Evolutionary conservation across 2,888 invertebrate genomes (phyloP), one percentile per base, ranked within the genome.

Genomic region (Cylindroiulus punctatus): DNA sequence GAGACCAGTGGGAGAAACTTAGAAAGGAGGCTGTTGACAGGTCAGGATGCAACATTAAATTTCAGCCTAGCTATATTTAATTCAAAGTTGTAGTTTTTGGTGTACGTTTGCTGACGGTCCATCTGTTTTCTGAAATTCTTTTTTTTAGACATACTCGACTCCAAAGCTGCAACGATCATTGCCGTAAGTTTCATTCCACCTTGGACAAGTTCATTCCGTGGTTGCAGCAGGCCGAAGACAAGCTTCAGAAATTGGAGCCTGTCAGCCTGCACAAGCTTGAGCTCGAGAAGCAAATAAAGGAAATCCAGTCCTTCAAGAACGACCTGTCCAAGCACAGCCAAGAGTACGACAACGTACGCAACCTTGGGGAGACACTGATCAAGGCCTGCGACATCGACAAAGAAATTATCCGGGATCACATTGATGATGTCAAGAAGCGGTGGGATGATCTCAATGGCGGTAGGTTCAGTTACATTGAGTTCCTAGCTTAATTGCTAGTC

Each of bases 291-390:
- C 97, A 97, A 90, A 92, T 98, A 5, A 94, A 95, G 86, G 97
- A 98, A 89, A 92, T 98, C 86, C 96, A 97, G 90, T 89, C 94
- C 84, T 95, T 98, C 92, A 94, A 97, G 89, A 97, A 97, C 89
- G 98, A 98, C 89, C 94, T 98, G 0, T 96, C 97, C 95, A 96
- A 97, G 91, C 96, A 96, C 89, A 96, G 96, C 19, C 97, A 97
- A 14, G 98, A 98, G 91, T 97, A 95, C 89, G 98, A 98, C 90
- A 96, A 96, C 91, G 95, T 96, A 88, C 94, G 94, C 90, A 94
- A 95, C 0, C 92, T 96, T 3, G 98, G 98, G 0, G 97, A 97
- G 89, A 94, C 96, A 0, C 96, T 98, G 92, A 93, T 98, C 85
- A 94, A 94, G 0, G 94, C 96, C 84, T 97, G 97, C 89, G 98